Base-by-base conservation (phyloP, 2,888 invertebrate genomes). In the Isoperla grammatica region DNA sequence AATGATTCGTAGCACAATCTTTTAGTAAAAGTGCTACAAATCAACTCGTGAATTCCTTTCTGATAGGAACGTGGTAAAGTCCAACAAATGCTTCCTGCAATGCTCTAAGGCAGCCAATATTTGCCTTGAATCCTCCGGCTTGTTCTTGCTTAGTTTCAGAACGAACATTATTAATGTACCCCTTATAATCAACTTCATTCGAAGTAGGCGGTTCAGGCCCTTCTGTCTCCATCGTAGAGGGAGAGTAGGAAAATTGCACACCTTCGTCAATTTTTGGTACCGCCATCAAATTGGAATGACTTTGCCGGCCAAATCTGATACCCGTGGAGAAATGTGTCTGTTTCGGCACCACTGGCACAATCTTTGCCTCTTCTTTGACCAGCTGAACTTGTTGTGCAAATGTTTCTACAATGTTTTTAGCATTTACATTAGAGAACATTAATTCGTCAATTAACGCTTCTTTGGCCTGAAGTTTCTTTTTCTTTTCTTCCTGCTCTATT, bases 391-490 rank as follows among this genome's bases (percentile, higher is more conserved):
- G 83, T 57, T 85, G 82, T 0, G 87, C 86, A 74, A 93, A 94
- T 11, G 86, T 87, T 64, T 85, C 87, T 0, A 96, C 77, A 68
- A 96, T 95, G 66, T 87, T 88, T 67, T 88, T 87, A 0, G 96
- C 96, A 72, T 95, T 88, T 9, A 86, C 87, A 66, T 91, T 90
- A 0, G 95, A 93, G 72, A 90, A 91, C 88, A 95, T 95, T 39
- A 98, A 78, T 72, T 97, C 95, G 74, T 97, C 95, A 61, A 98
- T 95, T 4, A 98, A 76, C 0, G 92, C 93, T 72, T 96, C 93
- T 68, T 93, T 94, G 66, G 91, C 88, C 39, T 88, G 81, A 17
- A 89, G 84, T 73, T 93, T 93, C 65, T 87, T 88, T 70, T 85
- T 87, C 69, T 91, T 91, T 1, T 85, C 83, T 72, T 90, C 76